Conservation (phyloP, 2,888 invertebrate species). For the Drosophila emarginata region DNA sequence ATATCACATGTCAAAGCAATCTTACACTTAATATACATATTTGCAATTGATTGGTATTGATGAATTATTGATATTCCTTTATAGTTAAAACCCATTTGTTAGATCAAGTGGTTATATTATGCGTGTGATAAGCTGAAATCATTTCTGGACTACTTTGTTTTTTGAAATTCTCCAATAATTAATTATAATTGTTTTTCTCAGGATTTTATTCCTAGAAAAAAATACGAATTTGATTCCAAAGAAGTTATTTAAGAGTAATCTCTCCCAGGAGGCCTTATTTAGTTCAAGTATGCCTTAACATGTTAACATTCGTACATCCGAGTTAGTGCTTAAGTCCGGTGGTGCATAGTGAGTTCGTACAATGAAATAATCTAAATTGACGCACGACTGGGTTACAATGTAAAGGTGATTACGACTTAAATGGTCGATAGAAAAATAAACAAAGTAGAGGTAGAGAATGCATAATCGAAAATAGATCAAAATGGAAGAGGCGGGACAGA, state of each 20-base stretch:
- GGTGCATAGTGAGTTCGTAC: neutral
- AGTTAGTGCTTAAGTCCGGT: neutral
- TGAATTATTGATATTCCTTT: no score
- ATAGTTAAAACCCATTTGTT: no score
- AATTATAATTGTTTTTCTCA: no score
- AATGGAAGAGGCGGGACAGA: constrained; percentile 2
- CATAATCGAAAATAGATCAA: neutral
- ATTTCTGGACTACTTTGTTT: no score
- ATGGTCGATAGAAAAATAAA: neutral
- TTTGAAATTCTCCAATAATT: no score
- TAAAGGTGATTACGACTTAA: neutral
- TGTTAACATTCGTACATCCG: neutral
- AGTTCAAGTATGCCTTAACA: neutral
- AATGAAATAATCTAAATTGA: neutral
- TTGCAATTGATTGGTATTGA: no score
- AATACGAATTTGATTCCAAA: no score
- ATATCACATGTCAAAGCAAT: neutral
- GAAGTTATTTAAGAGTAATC: no score
- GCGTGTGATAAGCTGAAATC: no score
- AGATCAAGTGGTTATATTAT: no score
- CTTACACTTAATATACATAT: neutral
- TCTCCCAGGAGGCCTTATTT: neutral
- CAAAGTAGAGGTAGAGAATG: neutral
- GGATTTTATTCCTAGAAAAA: no score
- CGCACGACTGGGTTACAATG: neutral